Evolutionary conservation across 2,888 invertebrate genomes (phyloP), one percentile per base, ranked within the genome.

Genomic region (Podabrus alpinus): DNA sequence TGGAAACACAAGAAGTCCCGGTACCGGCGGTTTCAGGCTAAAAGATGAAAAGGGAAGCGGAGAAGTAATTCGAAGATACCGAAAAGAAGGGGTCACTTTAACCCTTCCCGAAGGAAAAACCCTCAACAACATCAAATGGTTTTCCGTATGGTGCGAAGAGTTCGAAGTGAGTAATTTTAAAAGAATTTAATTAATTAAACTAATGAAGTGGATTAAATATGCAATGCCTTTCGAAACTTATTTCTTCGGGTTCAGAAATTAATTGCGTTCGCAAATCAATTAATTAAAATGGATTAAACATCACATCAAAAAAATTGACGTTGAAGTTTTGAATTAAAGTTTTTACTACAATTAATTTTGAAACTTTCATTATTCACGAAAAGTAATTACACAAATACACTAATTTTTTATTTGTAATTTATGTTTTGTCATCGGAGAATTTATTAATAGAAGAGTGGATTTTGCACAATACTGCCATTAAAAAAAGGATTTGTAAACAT

Each of bases 61-160:
- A n/a, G 90, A 91, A 77, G 92, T 95, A n/a, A 90, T 97, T 84
- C 92, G 92, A 80, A 90, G 92, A 81, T 97, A 97, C 89, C 90
- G 93, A 79, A 94, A 94, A 81, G 94, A 95, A 87, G 92, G 94
- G 83, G 90, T 97, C 82, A 95, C 96, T 70, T 88, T 97, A 66
- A 93, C 96, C 13, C 89, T 97, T 80, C 97, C 97, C 0, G 96
- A 96, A 81, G 95, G 96, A 66, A 94, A 94, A 86, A 94, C 94
- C 25, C 88, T 97, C 76, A 90, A 91, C 82, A 95, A 94, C 87
- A 91, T 96, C 85, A 92, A 92, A 85, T 97, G 97, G 94, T 93
- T 97, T 87, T 93, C 95, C 11, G 92, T 97, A 59, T 97, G 96
- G 95, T 97, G 97, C 87, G 94, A 96, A 84, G 96, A 96, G 85